A percentile compares a stretch with the other conserved stretches of the same genome.
Evolutionary conservation across 2,888 invertebrate species (phyloP).

Genomic region (Protodeltote pygarga): DNA sequence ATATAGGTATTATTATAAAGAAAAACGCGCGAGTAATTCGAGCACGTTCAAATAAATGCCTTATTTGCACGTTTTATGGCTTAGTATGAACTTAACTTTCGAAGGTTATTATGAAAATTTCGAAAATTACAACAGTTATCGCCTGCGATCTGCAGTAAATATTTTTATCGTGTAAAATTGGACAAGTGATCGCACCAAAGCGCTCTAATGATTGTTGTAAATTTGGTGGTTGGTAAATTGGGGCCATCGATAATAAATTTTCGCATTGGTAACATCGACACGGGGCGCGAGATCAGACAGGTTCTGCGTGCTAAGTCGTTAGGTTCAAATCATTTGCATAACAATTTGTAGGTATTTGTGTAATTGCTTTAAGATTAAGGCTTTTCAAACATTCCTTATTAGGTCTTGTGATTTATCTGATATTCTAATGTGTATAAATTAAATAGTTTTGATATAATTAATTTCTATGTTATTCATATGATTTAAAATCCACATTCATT

Average conservation of each 20-base stretch:
- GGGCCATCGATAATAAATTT: constrained; percentile 66
- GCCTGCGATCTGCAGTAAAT: constrained; percentile 35
- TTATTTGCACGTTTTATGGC: constrained; percentile 41
- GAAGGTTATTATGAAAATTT: constrained; percentile 28
- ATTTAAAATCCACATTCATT: constrained; percentile 30
- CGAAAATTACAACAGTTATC: constrained; percentile 43
- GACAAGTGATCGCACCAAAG: constrained; percentile 49
- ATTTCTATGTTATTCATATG: constrained; percentile 36
- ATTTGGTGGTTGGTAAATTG: constrained; percentile 59
- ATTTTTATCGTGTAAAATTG: constrained; percentile 50
- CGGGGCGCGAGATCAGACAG: constrained; percentile 55
- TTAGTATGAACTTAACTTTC: constrained; percentile 23
- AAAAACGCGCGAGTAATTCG: constrained; percentile 31
- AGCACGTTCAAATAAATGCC: constrained; percentile 38
- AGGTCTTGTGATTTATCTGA: constrained; percentile 35
- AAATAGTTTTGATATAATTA: constrained; percentile 22
- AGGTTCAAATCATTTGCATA: constrained; percentile 66
- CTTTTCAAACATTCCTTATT: constrained; percentile 31
- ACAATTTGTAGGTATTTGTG: constrained; percentile 55
- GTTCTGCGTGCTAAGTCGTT: constrained; percentile 64
- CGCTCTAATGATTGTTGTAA: constrained; percentile 53
- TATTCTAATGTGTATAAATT: constrained; percentile 25
- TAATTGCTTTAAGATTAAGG: constrained; percentile 42
- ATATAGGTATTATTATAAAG: no score
- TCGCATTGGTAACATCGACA: constrained; percentile 60